phyloP scores from a whole-genome alignment of 2,797 vertebrate species.

The Tenualosa ilisha region DNA sequence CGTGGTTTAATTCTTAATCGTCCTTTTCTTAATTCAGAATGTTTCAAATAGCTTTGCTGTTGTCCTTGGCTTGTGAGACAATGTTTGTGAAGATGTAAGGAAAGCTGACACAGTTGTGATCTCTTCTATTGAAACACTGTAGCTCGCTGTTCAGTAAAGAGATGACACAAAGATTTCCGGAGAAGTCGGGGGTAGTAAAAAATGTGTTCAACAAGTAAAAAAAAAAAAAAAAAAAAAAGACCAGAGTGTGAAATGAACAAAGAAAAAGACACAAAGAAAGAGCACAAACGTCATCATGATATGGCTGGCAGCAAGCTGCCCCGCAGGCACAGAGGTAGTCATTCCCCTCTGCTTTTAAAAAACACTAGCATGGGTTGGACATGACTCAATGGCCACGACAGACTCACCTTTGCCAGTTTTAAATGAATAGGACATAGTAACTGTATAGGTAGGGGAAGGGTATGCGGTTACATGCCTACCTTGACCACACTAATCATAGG shows the following conservation, averaged over 20 bases:
- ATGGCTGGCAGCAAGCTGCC: neutral
- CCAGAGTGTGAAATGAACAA: neutral
- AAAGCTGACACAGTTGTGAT: neutral
- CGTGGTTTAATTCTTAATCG: neutral
- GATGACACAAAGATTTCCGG: neutral
- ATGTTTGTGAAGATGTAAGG: neutral
- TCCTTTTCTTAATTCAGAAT: neutral
- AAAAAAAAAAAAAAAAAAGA: neutral
- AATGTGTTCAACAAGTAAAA: neutral
- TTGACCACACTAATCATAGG: neutral
- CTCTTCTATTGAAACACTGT: neutral
- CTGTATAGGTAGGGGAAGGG: neutral
- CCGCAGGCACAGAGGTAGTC: neutral
- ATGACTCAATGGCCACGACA: neutral
- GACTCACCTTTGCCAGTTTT: neutral
- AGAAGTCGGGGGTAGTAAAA: neutral
- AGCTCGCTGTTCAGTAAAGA: neutral
- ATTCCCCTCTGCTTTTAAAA: too few species aligned
- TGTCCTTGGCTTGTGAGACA: neutral
- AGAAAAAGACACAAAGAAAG: neutral
- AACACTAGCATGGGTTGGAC: too few species aligned
- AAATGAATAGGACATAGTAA: neutral
- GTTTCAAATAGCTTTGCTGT: neutral
- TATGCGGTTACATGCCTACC: neutral
- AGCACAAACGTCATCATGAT: neutral